A percentile compares a stretch with the other conserved stretches of the same genome.
Evolutionary conservation across 2,888 invertebrate genomes (phyloP).

Genomic region (Nomada ferruginata): DNA sequence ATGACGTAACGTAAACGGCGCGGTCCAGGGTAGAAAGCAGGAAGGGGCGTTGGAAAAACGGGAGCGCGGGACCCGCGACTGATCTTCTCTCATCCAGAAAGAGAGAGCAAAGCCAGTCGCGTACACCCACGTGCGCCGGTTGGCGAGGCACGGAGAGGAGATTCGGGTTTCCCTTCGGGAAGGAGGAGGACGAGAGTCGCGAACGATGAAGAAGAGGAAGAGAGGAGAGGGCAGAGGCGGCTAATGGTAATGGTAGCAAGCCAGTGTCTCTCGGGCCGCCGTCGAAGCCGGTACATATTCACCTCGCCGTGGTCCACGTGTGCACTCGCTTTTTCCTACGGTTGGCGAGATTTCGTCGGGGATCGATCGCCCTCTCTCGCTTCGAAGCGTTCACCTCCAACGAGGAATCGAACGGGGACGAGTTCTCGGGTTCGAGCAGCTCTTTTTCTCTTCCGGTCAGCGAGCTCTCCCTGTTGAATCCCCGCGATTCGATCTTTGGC

Average conservation of each 20-base stretch:
- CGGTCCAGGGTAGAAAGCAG: not conserved
- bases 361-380: constrained; percentile 7
- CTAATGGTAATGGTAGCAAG: constrained; percentile 82
- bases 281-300: constrained; percentile 76
- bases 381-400: constrained; percentile 34
- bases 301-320: constrained; percentile 66
- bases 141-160: constrained; percentile 66
- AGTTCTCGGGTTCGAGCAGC: constrained; percentile 30
- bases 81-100: constrained; percentile 30
- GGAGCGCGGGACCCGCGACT: constrained; percentile 26
- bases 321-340: constrained; percentile 29
- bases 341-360: constrained; percentile 26
- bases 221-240: constrained; percentile 78
- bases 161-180: constrained; percentile 65
- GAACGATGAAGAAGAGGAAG: constrained; percentile 67
- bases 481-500: not conserved
- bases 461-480: constrained; percentile 18
- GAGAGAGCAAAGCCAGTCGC: not conserved
- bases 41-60: constrained; percentile 14
- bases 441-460: constrained; percentile 47
- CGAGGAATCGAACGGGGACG: constrained; percentile 28
- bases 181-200: constrained; percentile 64
- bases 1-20: not conserved
- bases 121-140: constrained; percentile 77
- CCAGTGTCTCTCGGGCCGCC: constrained; percentile 82